phyloP scores from a whole-genome alignment of 2,113 vertebrate genomes.

The Spea bombifrons region DNA sequence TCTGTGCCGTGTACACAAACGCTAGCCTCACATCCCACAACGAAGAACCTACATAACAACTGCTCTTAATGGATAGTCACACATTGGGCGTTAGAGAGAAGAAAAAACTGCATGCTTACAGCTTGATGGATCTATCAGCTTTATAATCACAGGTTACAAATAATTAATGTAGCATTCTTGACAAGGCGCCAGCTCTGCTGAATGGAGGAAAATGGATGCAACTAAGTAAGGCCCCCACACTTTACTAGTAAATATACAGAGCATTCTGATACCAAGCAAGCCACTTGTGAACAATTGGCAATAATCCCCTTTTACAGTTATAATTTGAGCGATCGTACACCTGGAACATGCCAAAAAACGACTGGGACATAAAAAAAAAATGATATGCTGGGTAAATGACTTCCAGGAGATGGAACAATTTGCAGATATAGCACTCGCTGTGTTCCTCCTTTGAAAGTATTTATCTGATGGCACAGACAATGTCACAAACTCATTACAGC shows the following conservation, averaged over 20 bases:
- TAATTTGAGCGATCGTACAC: conserved; percentile 4
- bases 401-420: neutral
- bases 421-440: neutral
- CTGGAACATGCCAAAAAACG: neutral
- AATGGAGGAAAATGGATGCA: neutral
- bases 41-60: conserved; percentile 5
- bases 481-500: conserved; percentile 45
- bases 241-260: too few relatives aligned
- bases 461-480: conserved; percentile 24
- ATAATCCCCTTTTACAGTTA: neutral
- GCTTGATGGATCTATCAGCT: conserved; percentile 30
- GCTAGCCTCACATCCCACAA: neutral
- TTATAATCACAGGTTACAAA: conserved; percentile 39
- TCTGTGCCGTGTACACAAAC: neutral
- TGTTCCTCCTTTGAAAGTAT: conserved; percentile 9
- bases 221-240: neutral
- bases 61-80: conserved; percentile 15
- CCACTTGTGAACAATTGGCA: neutral
- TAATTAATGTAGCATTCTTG: conserved; percentile 41
- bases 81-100: conserved; percentile 7
- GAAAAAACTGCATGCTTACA: conserved; percentile 17
- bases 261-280: too few relatives aligned
- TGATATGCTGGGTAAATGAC: neutral
- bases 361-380: neutral
- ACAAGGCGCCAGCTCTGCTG: conserved; percentile 25